Evolutionary conservation across 2,888 invertebrate species (phyloP), one percentile per base, ranked within the genome.

Genomic region (Orthosia cruda): DNA sequence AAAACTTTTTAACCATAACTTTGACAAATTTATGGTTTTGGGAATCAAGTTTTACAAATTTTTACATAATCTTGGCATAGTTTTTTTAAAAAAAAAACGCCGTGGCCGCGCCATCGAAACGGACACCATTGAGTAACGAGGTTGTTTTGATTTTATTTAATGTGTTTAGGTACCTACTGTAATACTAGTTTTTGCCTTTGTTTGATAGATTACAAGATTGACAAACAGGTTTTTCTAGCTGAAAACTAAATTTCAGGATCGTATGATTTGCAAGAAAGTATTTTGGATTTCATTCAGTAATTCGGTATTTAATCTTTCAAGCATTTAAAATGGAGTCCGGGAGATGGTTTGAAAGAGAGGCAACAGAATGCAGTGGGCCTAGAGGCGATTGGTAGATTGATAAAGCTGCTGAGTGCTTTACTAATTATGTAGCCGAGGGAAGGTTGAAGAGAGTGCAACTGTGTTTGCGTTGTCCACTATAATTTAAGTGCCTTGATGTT

Each of bases 61-160:
- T n/a, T n/a, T n/a, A n/a, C n/a, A n/a, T n/a, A n/a, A n/a, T n/a
- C n/a, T n/a, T n/a, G n/a, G n/a, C n/a, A n/a, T n/a, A n/a, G n/a
- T n/a, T n/a, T n/a, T n/a, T n/a, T n/a, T n/a, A n/a, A n/a, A n/a
- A n/a, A n/a, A n/a, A n/a, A n/a, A n/a, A n/a, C n/a, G n/a, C n/a
- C n/a, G n/a, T n/a, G n/a, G n/a, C n/a, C n/a, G n/a, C n/a, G n/a
- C n/a, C n/a, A n/a, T n/a, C n/a, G n/a, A n/a, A n/a, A n/a, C n/a
- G n/a, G n/a, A n/a, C n/a, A n/a, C n/a, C n/a, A n/a, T n/a, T n/a
- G 54, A 71, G 71, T 66, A 63, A 59, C 62, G 57, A 50, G 26
- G 50, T 15, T 23, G 50, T 50, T 78, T 49, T 45, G 12, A 66
- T 77, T 59, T 32, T 54, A 47, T 77, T 64, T 82, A 11, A 61